Evolutionary conservation across 2,113 vertebrate species (phyloP), one percentile per base, ranked within the genome.

Genomic region (Callipepla californica): DNA sequence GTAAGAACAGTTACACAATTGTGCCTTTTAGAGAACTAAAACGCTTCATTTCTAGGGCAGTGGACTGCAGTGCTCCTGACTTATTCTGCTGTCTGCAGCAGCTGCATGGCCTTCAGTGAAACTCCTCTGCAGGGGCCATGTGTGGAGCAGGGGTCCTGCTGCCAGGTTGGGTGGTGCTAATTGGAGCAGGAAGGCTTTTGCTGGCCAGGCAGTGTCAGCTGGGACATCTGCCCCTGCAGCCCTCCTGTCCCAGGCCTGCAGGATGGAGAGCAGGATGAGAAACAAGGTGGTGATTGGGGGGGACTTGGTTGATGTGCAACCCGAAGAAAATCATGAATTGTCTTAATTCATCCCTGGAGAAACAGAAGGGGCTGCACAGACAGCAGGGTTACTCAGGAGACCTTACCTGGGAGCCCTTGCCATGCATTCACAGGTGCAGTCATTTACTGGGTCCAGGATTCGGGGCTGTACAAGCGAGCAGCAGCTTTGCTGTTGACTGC

Each of bases 111-210:
- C 28, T 45, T 48, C 1, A 1, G 1, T 55, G 22, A 25, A 20
- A 8, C 16, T 53, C 28, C 45, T 28, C 18, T 25, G 2, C 7
- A 47, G 68, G 40, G 47, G 36, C 15, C 2, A 8, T 57, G 34
- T 0, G 0, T 25, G 34, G 9, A 9, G 13, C 44, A 0, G 1
- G n/a, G 69, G 25, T 23, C 38, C 13, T 11, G 10, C 4, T 26
- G 47, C 28, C 9, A 16, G 32, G 3, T 62, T 40, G 11, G 1
- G 0, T 7, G 11, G 5, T 30, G 61, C 23, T 42, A 2, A 2
- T 0, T 25, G 36, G 23, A 13, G 7, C 61, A 7, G 62, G 50
- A 42, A 12, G 62, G 36, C 15, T 66, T 36, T 40, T 77, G 26
- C 11, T 38, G 70, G 57, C 32, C 30, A n/a, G 55, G 30, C 30